These are phyloP conservation scores for Iphiclides podalirius DNA, from an alignment of 2,888 invertebrate species.

Conservation along the genomic window DNA sequence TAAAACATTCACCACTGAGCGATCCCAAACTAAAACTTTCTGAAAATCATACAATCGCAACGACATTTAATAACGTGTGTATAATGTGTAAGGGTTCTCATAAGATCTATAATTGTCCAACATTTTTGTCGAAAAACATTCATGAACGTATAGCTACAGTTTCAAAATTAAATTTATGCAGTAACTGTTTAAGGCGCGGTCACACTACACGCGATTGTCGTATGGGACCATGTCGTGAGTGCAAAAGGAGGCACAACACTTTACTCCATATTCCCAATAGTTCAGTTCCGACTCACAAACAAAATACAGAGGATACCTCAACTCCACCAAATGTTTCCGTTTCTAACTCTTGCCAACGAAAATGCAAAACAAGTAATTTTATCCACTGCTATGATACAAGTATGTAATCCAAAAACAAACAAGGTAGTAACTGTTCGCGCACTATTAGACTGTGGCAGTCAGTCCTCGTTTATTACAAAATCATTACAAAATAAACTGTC, in stretches of 20 bases:
- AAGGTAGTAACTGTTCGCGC: too few relatives aligned
- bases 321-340: not conserved
- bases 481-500: too few relatives aligned
- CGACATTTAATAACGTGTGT: too few relatives aligned
- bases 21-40: not conserved
- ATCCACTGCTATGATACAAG: conserved; percentile 29
- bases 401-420: conserved; percentile 20
- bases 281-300: not conserved
- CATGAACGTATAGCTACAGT: not conserved
- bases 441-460: too few relatives aligned
- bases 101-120: conserved; percentile 32
- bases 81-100: conserved; percentile 30
- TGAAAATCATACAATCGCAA: too few relatives aligned
- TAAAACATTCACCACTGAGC: not conserved
- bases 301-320: not conserved
- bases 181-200: conserved; percentile 30
- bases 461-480: too few relatives aligned
- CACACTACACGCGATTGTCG: conserved; percentile 29
- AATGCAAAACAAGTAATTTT: conserved; percentile 22
- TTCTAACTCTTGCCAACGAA: too few relatives aligned
- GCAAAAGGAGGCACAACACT: conserved; percentile 30
- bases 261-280: conserved; percentile 29
- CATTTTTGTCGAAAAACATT: conserved; percentile 28
- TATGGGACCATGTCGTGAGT: conserved; percentile 32
- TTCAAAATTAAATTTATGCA: conserved; percentile 29